Percentiles rank a stretch among this genome's conserved stretches.
phyloP scores from a whole-genome alignment of 23 tunicate species.

The Trididemnum nubilum region DNA sequence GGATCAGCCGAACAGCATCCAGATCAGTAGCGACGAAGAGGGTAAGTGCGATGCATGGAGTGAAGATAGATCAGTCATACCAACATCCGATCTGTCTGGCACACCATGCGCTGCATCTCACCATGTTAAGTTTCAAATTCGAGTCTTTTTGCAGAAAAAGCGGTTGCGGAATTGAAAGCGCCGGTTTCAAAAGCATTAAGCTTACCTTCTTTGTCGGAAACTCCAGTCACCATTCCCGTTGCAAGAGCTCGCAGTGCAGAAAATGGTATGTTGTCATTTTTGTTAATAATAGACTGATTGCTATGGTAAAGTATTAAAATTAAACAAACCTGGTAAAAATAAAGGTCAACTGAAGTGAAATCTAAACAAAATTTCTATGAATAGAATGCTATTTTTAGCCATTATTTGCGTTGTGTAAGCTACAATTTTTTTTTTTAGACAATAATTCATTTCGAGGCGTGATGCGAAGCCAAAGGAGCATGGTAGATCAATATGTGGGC shows the following conservation, averaged over 20 bases:
- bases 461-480: too few species aligned
- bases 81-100: conserved; percentile 85
- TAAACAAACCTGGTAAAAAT: too few species aligned
- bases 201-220: conserved; percentile 8
- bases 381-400: too few species aligned
- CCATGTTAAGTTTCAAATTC: not conserved
- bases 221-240: not conserved
- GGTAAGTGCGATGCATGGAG: conserved; percentile 71
- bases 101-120: conserved; percentile 60
- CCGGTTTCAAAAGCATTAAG: conserved; percentile 16
- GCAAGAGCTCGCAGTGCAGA: conserved; percentile 26
- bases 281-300: too few species aligned
- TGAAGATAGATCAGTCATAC: conserved; percentile 74
- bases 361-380: too few species aligned
- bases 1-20: conserved; percentile 12
- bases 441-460: too few species aligned
- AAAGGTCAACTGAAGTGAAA: too few species aligned
- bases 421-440: too few species aligned
- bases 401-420: too few species aligned
- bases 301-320: too few species aligned
- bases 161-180: not conserved
- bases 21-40: conserved; percentile 47
- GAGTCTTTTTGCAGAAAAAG: not conserved
- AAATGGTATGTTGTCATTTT: not conserved
- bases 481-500: not conserved